Percentiles rank a stretch among this genome's conserved stretches.
phyloP scores from a whole-genome alignment of 1,140 invertebrate genomes.

The Arctopsyche grandis region DNA sequence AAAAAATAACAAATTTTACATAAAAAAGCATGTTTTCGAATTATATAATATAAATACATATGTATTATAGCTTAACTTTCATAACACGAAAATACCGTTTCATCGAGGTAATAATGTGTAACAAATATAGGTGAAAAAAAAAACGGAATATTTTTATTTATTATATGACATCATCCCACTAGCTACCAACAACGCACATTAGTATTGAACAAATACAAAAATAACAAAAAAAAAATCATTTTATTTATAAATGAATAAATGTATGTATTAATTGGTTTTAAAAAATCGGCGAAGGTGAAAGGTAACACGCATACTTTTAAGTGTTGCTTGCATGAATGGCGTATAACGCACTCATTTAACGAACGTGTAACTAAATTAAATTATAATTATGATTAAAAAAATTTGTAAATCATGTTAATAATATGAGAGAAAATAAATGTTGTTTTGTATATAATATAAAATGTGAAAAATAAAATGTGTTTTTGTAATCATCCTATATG shows the following conservation, averaged over 20 bases:
- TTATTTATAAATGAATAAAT: neutral
- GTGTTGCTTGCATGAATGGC: constrained; percentile 28
- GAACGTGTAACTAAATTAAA: constrained; percentile 15
- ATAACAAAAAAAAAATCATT: constrained; percentile 2
- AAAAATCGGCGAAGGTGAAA: neutral
- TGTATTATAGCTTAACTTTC: neutral
- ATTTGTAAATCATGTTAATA: constrained; percentile 55
- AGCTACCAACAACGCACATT: constrained; percentile 26
- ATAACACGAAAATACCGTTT: neutral
- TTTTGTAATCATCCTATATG: constrained; percentile 49
- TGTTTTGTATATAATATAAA: constrained; percentile 56
- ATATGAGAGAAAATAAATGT: constrained; percentile 53
- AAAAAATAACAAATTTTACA: too few relatives aligned
- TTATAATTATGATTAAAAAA: constrained; percentile 35
- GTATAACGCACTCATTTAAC: constrained; percentile 13
- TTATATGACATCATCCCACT: constrained; percentile 7
- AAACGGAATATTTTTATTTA: too few relatives aligned
- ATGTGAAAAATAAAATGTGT: constrained; percentile 55
- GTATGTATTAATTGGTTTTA: neutral
- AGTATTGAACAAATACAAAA: neutral
- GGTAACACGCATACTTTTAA: constrained; percentile 22
- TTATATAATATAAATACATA: neutral
- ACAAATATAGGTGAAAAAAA: neutral
- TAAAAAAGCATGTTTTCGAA: neutral
- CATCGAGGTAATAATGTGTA: neutral